Evolutionary conservation across 2,113 vertebrate genomes (phyloP), one percentile per base, ranked within the genome.

Genomic region (Columba janthina): DNA sequence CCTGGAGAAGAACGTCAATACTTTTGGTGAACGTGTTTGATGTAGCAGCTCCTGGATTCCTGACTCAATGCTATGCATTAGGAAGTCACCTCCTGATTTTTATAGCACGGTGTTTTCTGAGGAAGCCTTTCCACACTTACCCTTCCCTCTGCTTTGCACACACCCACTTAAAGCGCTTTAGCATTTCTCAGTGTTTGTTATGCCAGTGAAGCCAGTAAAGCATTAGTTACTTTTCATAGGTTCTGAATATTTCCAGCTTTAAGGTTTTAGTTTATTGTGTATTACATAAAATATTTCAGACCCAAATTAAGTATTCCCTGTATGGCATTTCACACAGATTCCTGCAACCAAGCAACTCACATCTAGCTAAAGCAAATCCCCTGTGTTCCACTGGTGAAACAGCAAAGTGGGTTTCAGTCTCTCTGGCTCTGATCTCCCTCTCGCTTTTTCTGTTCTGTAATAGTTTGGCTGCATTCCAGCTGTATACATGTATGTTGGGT

Each of bases 71-170:
- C 40, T 10, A 10, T 2, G 9, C 26, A 4, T 70, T 12, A 28
- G 38, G 36, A 72, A 84, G 44, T 36, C 10, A 0, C 50, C 29
- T 24, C 51, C 79, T 13, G 8, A 31, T 51, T 44, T 70, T 29
- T 6, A 1, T 7, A 10, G 56, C 24, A 2, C 1, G 15, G 28
- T 8, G 3, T 53, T 26, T 8, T 2, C 48, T 29, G 58, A 12
- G 57, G 42, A 34, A 32, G 25, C 19, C 32, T 46, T 79, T 34
- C 28, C 53, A 36, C 42, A n/a, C 25, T 61, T 15, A 25, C 29
- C 7, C 29, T 54, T 51, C 29, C n/a, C 42, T 36, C 56, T 85
- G 51, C n/a, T 72, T 67, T 71, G 17, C 53, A 50, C 25, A 44
- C 21, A 18, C 18, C 9, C n/a, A 21, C 64, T 78, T 50, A 17